Conservation (phyloP, 2,113 vertebrate species). For the Candoia aspera region DNA sequence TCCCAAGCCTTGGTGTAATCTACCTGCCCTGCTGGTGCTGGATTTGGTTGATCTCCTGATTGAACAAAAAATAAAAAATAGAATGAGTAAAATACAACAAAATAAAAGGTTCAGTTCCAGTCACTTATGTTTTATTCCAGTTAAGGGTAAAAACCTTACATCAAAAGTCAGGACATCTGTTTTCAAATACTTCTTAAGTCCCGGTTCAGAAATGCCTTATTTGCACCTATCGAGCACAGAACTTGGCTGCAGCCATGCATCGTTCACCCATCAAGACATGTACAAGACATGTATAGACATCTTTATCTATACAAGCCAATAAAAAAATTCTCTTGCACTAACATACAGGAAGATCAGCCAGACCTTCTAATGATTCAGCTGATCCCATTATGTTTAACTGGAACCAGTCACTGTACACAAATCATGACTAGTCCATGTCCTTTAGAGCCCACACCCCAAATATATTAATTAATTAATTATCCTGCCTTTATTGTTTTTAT, state of each 20-base stretch:
- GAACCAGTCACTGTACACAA: background rate
- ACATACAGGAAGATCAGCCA: background rate
- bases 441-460: background rate
- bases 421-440: background rate
- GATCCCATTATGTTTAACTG: background rate
- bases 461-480: too few species aligned
- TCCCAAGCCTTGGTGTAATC: constrained; percentile 99
- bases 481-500: too few species aligned
- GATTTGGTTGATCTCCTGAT: constrained; percentile 94
- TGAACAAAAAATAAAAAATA: constrained; percentile 35
- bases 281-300: too few species aligned
- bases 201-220: background rate
- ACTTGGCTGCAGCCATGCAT: background rate
- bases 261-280: background rate
- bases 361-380: background rate
- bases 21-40: constrained; percentile 96
- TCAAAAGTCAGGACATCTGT: background rate
- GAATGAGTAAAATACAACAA: background rate
- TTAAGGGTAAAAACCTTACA: background rate
- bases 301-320: background rate
- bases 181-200: background rate
- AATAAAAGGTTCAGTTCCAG: background rate
- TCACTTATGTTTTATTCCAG: background rate
- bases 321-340: background rate
- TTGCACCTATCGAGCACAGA: background rate